Conservation (phyloP, 2,888 invertebrate genomes). For the Netelia fuscicornis region DNA sequence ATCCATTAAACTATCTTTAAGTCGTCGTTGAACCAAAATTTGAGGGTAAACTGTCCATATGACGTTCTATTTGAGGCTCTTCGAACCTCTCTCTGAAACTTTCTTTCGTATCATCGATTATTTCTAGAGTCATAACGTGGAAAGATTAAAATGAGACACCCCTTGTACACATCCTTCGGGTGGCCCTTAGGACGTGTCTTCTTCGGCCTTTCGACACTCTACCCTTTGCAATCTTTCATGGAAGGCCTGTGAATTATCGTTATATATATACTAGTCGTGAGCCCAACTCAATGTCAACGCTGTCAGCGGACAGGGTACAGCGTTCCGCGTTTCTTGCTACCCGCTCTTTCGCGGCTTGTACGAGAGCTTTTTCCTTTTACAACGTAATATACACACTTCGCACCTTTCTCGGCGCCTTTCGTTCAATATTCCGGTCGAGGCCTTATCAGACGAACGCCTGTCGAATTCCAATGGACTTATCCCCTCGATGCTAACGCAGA, state of each 20-base stretch:
- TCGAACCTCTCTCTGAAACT: background rate
- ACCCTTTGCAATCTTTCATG: slow-evolving; percentile 13
- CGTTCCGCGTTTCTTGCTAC: slow-evolving; percentile 47
- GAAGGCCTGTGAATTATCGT: slow-evolving; percentile 39
- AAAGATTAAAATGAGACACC: slow-evolving; percentile 36
- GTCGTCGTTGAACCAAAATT: background rate
- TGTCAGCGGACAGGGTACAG: slow-evolving; percentile 49
- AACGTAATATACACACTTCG: slow-evolving; percentile 53
- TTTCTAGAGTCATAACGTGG: background rate
- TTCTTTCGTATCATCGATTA: background rate
- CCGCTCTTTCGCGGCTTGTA: slow-evolving; percentile 52
- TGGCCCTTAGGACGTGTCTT: slow-evolving; percentile 15
- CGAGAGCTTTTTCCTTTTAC: slow-evolving; percentile 60
- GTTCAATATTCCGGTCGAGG: slow-evolving; percentile 83
- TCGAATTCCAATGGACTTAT: slow-evolving; percentile 80
- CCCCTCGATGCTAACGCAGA: slow-evolving; percentile 37
- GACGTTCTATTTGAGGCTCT: background rate
- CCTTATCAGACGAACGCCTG: slow-evolving; percentile 80
- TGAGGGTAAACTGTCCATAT: background rate
- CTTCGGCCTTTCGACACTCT: slow-evolving; percentile 29
- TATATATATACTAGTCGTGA: background rate
- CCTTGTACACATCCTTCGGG: slow-evolving; percentile 23
- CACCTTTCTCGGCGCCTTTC: slow-evolving; percentile 70
- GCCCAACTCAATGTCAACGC: slow-evolving; percentile 19
- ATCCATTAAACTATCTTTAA: too few relatives aligned